phyloP scores from a whole-genome alignment of 2,888 invertebrate genomes.

The Apocheima hispidaria region DNA sequence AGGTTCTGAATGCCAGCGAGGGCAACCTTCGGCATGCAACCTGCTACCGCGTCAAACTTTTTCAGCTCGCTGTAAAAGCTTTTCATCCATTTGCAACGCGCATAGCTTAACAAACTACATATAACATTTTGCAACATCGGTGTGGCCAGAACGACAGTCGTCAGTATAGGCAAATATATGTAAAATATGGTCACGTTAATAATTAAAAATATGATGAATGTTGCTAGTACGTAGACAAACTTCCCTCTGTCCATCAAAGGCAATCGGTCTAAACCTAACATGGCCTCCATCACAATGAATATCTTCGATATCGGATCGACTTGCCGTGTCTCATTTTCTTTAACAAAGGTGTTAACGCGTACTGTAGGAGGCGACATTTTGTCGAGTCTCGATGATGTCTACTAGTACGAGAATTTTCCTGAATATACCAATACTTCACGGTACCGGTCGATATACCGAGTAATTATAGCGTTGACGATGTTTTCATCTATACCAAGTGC shows the following conservation, averaged over 20 bases:
- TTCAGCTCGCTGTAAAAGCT: constrained; percentile 57
- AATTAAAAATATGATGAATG: constrained; percentile 45
- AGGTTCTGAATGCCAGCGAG: constrained; percentile 54
- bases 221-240: constrained; percentile 40
- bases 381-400: constrained; percentile 13
- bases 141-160: constrained; percentile 1
- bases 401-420: constrained; percentile 16
- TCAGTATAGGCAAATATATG: background rate
- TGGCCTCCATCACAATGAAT: constrained; percentile 51
- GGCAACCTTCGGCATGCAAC: constrained; percentile 56
- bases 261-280: constrained; percentile 56
- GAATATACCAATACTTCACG: constrained; percentile 17
- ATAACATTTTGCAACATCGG: constrained; percentile 45
- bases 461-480: constrained; percentile 33
- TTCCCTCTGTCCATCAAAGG: constrained; percentile 50
- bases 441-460: constrained; percentile 20
- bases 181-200: constrained; percentile 23
- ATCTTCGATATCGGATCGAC: constrained; percentile 60
- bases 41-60: constrained; percentile 60
- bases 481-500: constrained; percentile 30
- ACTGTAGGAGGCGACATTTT: constrained; percentile 55
- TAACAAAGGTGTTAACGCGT: constrained; percentile 60
- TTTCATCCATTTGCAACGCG: constrained; percentile 54
- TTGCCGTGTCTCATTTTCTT: constrained; percentile 46
- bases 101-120: constrained; percentile 48